Percentiles rank a stretch among this genome's conserved stretches.
phyloP scores from a whole-genome alignment of 2,797 vertebrate genomes.

The Spinus olivaceus region DNA sequence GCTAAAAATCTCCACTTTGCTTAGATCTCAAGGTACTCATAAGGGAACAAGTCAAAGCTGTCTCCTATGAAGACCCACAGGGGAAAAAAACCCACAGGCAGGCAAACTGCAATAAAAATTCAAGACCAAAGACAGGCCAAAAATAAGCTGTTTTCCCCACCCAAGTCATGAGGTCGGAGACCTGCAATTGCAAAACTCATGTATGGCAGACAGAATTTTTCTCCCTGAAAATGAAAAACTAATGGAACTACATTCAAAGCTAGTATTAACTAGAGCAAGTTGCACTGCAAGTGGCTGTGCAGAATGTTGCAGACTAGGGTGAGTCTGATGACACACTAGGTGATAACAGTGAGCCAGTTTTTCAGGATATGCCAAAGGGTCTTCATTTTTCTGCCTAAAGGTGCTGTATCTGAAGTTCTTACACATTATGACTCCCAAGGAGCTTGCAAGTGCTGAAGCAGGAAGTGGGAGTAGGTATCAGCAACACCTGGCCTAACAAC shows the following conservation, averaged over 20 bases:
- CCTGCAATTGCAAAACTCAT: background rate
- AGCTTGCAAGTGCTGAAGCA: background rate
- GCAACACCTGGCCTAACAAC: background rate
- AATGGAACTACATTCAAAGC: background rate
- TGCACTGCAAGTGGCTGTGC: background rate
- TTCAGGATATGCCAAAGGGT: slow-evolving; percentile 23
- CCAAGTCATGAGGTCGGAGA: background rate
- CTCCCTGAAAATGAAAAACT: background rate
- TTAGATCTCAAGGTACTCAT: background rate
- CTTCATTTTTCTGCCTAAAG: slow-evolving; percentile 37
- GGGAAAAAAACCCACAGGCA: background rate
- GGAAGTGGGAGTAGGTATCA: background rate
- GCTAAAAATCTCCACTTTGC: background rate
- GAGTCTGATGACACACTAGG: background rate
- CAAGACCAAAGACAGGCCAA: background rate
- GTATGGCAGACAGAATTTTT: background rate
- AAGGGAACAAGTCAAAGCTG: background rate
- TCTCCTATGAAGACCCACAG: background rate
- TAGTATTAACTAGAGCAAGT: background rate
- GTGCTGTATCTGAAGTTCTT: background rate
- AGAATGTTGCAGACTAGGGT: background rate
- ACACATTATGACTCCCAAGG: background rate
- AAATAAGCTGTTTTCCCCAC: background rate
- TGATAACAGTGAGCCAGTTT: slow-evolving; percentile 12
- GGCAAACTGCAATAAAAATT: background rate